Evolutionary conservation across 2,797 vertebrate genomes (phyloP), one percentile per base, ranked within the genome.

Genomic region (Cryptoblepharus egeriae): DNA sequence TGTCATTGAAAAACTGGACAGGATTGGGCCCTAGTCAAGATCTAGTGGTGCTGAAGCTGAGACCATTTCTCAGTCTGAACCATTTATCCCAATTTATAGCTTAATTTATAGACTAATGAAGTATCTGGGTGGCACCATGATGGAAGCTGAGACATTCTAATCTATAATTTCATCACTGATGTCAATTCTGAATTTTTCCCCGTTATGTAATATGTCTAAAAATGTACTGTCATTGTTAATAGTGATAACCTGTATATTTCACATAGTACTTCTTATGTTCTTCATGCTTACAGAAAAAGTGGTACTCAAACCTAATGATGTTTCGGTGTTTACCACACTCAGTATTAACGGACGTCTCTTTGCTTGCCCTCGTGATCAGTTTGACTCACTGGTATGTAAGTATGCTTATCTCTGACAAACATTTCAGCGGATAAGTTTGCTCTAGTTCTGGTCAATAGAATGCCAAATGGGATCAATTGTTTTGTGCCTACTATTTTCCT

Each of bases 241-340:
- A 37, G 22, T 87, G 79, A 85, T 18, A 71, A 58, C 81, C 81
- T 75, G 77, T 84, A 72, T 86, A 81, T 91, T 81, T 88, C 83
- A 72, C 89, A 91, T 89, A 75, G 82, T 90, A 83, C 68, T 88
- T 83, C 64, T 87, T 84, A 32, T 91, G 83, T 30, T 93, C 93
- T 94, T 92, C 82, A 71, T 92, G 79, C 93, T 94, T 92, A 89
- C 97, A 99, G 99, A 99, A 92, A 99, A 99, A 96, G 95, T 96
- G 60, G 93, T 99, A 90, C 96, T 98, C 89, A 99, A 98, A 90
- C 96, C 97, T 89, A 97, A 96, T 28, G 98, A 99, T 45, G 92
- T 99, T 77, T 99, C 98, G 0, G 97, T 99, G 88, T 99, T 99
- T 95, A 99, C 98, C 79, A 97, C 97, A 1, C 97, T 99, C 90